phyloP scores from a whole-genome alignment of 2,113 vertebrate species.

The Bungarus multicinctus region DNA sequence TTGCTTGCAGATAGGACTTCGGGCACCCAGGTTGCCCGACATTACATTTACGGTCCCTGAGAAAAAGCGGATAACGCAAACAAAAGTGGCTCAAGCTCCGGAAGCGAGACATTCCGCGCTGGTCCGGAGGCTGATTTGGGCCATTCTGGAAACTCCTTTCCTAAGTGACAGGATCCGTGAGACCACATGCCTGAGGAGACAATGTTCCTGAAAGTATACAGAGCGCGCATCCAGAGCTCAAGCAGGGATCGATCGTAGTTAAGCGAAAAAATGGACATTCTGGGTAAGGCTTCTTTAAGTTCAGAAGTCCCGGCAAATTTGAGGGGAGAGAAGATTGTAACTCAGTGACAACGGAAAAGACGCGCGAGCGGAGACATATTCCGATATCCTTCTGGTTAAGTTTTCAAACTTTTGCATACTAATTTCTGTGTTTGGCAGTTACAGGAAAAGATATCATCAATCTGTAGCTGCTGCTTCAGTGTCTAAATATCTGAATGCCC shows the following conservation, averaged over 20 bases:
- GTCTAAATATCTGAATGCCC: not conserved
- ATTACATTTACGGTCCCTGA: not conserved
- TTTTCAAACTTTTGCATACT: slow-evolving; percentile 8
- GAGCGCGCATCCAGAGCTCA: not conserved
- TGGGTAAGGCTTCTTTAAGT: not conserved
- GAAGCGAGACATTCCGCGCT: not conserved
- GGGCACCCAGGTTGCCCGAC: not conserved
- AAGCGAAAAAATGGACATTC: not conserved
- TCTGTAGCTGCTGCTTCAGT: not conserved
- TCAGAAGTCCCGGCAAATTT: not conserved
- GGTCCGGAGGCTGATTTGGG: not conserved
- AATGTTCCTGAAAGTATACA: not conserved
- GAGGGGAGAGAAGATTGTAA: not conserved
- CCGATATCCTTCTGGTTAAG: not conserved
- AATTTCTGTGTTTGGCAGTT: not conserved
- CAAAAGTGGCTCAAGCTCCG: not conserved
- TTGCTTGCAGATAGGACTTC: not conserved
- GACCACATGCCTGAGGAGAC: not conserved
- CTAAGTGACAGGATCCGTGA: not conserved
- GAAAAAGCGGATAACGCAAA: slow-evolving; percentile 5
- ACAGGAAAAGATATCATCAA: not conserved
- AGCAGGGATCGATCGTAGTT: not conserved
- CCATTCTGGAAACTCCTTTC: not conserved
- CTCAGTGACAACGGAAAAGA: not conserved
- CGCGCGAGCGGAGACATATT: not conserved